Conservation (phyloP, 1,140 invertebrate species). For the Drepana arcuata region DNA sequence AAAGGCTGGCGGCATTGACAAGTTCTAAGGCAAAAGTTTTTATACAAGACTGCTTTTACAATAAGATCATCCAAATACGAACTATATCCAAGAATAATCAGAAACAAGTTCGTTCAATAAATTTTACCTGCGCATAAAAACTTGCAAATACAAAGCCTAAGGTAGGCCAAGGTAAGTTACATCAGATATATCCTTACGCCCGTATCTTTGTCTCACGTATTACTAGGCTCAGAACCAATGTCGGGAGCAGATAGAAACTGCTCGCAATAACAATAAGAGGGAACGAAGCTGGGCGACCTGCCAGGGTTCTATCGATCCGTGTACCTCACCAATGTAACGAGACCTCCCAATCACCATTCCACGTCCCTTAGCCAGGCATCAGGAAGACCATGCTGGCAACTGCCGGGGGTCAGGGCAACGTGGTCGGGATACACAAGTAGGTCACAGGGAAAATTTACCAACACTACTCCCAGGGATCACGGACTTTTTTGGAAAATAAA, state of each 20-base stretch:
- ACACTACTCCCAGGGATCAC: constrained; percentile 55
- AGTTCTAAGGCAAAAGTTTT: too few species aligned
- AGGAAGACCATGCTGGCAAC: constrained; percentile 21
- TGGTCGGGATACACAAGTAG: constrained; percentile 57
- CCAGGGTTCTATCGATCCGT: constrained; percentile 61
- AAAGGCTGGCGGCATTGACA: too few species aligned
- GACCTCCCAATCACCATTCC: constrained; percentile 41
- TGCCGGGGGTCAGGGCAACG: constrained; percentile 27
- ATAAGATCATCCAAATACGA: too few species aligned
- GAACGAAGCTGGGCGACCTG: constrained; percentile 60
- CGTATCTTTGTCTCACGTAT: constrained; percentile 46
- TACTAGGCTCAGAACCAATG: constrained; percentile 58
- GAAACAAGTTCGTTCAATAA: too few species aligned
- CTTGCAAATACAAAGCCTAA: too few species aligned
- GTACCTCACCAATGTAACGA: constrained; percentile 35
- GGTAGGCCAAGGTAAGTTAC: too few species aligned
- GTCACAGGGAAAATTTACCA: constrained; percentile 69
- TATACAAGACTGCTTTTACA: too few species aligned
- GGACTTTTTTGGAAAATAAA: constrained; percentile 58
- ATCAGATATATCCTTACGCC: too few species aligned
- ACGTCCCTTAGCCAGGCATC: constrained; percentile 22
- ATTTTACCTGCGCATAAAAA: too few species aligned
- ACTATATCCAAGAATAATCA: too few species aligned
- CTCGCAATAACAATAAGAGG: constrained; percentile 68
- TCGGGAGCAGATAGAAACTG: constrained; percentile 49